Evolutionary conservation across 2,113 vertebrate species (phyloP).

Genomic region (Stigmatopora nigra): DNA sequence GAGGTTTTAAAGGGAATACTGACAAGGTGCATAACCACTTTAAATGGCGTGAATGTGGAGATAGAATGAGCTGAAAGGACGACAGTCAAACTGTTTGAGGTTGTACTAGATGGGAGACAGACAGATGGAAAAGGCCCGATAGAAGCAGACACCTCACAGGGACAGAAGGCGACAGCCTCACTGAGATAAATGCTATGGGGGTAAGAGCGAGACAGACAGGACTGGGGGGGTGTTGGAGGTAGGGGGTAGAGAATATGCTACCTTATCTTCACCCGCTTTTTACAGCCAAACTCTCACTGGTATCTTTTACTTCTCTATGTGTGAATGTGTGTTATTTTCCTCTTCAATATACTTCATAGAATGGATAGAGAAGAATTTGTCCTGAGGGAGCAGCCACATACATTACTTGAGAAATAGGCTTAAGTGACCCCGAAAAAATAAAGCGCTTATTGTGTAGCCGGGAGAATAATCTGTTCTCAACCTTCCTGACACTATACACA

Average conservation of each 20-base stretch:
- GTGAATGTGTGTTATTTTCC: neutral
- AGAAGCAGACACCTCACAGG: conserved; percentile 29
- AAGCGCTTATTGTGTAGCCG: conserved; percentile 3
- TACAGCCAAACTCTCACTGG: conserved; percentile 28
- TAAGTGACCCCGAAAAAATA: conserved; percentile 11
- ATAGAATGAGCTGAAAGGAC: conserved; percentile 31
- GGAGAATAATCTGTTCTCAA: conserved; percentile 13
- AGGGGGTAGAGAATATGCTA: conserved; percentile 25
- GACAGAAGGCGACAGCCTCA: conserved; percentile 31
- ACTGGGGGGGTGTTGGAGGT: no score
- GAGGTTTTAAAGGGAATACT: conserved; percentile 44
- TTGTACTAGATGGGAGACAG: conserved; percentile 17
- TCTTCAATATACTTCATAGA: conserved; percentile 9
- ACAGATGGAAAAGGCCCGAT: conserved; percentile 34
- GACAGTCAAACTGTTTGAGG: conserved; percentile 36
- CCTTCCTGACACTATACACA: conserved; percentile 2
- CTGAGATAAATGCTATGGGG: conserved; percentile 35
- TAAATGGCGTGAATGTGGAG: conserved; percentile 13
- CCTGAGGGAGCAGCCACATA: conserved; percentile 3
- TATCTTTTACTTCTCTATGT: conserved; percentile 26
- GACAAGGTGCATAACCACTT: conserved; percentile 23
- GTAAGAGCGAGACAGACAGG: conserved; percentile 24
- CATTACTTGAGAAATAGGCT: conserved; percentile 9
- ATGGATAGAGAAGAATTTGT: conserved; percentile 1
- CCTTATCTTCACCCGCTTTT: conserved; percentile 46